Evolutionary conservation across 2,888 invertebrate genomes (phyloP), one percentile per base, ranked within the genome.

Genomic region (Agrochola litura): DNA sequence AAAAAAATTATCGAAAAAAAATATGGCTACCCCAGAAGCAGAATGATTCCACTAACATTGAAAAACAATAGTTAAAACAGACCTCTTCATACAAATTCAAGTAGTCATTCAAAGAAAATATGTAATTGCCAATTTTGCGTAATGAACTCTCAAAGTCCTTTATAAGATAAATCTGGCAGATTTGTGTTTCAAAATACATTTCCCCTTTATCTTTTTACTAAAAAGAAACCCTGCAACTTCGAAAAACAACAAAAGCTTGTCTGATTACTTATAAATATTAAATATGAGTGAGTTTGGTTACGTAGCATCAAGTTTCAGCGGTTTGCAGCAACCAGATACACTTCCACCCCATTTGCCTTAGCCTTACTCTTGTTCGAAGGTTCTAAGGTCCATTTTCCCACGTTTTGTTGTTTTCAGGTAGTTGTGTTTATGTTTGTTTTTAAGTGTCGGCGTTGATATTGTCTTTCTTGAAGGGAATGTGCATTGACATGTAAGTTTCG

Each of bases 241-340:
- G 30, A 66, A 71, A 76, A 83, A 78, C 67, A 83, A 85, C 73
- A 77, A 82, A 86, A 86, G 43, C 86, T 82, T 64, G 79, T 82
- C 77, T 82, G 86, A 84, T 86, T 84, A 79, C 76, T 82, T 84
- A 84, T 84, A 85, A 88, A 87, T 87, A 88, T 83, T 80, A 81
- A 82, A 74, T 86, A 82, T 77, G 78, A 68, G 79, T 88, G 58
- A 83, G 75, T 77, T 83, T 77, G 66, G 74, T 74, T 83, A 73
- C 79, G 77, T 54, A 88, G 92, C 90, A 89, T 95, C 91, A 82
- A 89, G 88, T 94, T 94, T 94, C 94, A 94, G 94, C 79, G 94
- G 94, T 94, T 93, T 91, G 86, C 78, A 79, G 81, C 80, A 54
- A 88, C 88, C 86, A 86, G 73, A 6, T 64, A 77, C 9, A 6